Base-by-base conservation (phyloP, 1,140 invertebrate genomes). In the Rhagoletis zephyria region DNA sequence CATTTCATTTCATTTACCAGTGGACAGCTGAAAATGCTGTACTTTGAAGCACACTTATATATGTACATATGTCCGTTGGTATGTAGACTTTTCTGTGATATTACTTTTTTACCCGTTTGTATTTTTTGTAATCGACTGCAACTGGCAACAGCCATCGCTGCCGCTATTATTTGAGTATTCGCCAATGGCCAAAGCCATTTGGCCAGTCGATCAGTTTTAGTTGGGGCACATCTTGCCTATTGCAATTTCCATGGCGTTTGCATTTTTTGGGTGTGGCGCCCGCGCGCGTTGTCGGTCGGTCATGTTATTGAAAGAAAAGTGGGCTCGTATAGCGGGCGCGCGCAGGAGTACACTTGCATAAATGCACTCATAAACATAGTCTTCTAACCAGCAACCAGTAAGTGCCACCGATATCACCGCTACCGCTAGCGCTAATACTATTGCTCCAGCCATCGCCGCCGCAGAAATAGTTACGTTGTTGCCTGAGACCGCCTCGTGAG, bases 211-310 rank as follows among this genome's bases (percentile, higher is more conserved):
- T 56, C 74, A 56, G 74, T 81, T 81, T 19, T n/a, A 81, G 74
- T 48, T 81, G 74, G n/a, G n/a, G 74, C 74, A 81, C 74, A 81
- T 81, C 74, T 81, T 81, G 48, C 16, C 74, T 81, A 45, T 81
- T 81, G 48, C 16, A 45, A 81, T 51, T 30, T 81, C 45, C 74
- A 81, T 81, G 74, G 74, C 74, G 74, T 59, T 81, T 56, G 48
- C 7, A 81, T 81, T 81, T 77, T 81, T 81, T 81, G 74, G 74
- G 74, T 81, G 74, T 81, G 74, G 74, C 48, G 74, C n/a, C 74
- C 45, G 16, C 74, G 74, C 74, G 48, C 74, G 48, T 81, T 81
- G 74, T 81, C 74, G 74, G 19, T 81, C 70, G 45, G 40, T 74
- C 48, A 77, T 51, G 45, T 77, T 77, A 77, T 77, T 77, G 74